Evolutionary conservation across 2,888 invertebrate species (phyloP).

Genomic region (Dinocampus coccinellae): DNA sequence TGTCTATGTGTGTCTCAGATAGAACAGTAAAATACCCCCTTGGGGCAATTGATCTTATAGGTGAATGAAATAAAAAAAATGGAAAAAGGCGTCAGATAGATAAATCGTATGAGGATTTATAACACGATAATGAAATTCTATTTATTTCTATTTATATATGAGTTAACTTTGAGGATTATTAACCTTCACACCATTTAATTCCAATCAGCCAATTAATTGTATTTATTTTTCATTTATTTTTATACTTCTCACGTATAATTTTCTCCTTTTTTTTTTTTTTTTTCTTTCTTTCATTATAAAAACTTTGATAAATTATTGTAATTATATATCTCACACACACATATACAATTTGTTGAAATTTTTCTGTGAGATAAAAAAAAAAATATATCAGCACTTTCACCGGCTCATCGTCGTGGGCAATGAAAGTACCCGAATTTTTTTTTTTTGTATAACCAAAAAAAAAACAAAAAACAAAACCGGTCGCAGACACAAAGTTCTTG

Average conservation of each 20-base stretch:
- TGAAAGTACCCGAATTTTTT: not conserved
- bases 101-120: slow-evolving; percentile 45
- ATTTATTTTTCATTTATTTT: not conserved
- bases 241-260: not conserved
- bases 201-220: not conserved
- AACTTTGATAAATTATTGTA: too few species aligned
- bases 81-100: slow-evolving; percentile 42
- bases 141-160: slow-evolving; percentile 16
- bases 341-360: too few species aligned
- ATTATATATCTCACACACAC: too few species aligned
- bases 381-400: not conserved
- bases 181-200: slow-evolving; percentile 31
- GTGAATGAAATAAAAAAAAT: too few species aligned
- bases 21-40: not conserved
- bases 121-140: slow-evolving; percentile 40
- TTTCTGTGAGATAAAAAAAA: not conserved
- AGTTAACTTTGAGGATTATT: slow-evolving; percentile 27
- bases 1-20: slow-evolving; percentile 1
- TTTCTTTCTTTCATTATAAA: too few species aligned
- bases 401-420: not conserved
- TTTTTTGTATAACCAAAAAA: not conserved
- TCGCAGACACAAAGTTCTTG: not conserved
- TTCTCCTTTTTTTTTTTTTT: not conserved
- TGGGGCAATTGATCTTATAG: slow-evolving; percentile 13
- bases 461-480: not conserved